These are phyloP conservation scores for Trissolcus basalis DNA, from an alignment of 1,140 invertebrate species.

Conservation along the genomic window DNA sequence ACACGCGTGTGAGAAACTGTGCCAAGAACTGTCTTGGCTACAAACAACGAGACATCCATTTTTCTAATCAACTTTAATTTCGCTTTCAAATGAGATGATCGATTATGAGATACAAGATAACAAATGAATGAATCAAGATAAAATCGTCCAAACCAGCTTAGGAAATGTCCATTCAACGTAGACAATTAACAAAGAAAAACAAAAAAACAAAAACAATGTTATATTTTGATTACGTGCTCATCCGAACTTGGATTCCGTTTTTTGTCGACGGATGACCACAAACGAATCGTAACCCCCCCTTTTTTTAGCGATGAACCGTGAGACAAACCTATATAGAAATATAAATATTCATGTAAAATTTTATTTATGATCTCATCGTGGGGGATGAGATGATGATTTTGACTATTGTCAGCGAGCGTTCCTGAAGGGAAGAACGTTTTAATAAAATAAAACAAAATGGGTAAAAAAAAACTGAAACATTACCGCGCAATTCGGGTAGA, in stretches of 20 bases:
- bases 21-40: conserved; percentile 41
- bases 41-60: conserved; percentile 51
- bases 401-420: conserved; percentile 33
- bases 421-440: conserved; percentile 2
- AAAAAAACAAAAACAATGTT: conserved; percentile 19
- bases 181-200: conserved; percentile 23
- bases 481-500: conserved; percentile 5
- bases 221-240: conserved; percentile 54
- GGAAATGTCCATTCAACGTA: conserved; percentile 38
- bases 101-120: no score
- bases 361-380: conserved; percentile 35
- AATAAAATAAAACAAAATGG: conserved; percentile 10
- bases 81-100: conserved; percentile 9
- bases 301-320: conserved; percentile 51
- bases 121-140: conserved; percentile 2
- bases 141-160: conserved; percentile 35
- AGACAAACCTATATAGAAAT: conserved; percentile 36
- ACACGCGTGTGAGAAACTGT: conserved; percentile 16
- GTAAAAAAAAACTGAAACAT: conserved; percentile 33
- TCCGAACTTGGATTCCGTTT: conserved; percentile 26
- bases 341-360: conserved; percentile 47
- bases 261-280: conserved; percentile 28
- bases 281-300: conserved; percentile 19
- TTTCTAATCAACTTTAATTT: conserved; percentile 44
- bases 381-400: conserved; percentile 16